phyloP scores from a whole-genome alignment of 2,797 vertebrate genomes.

The Tinamus major region DNA sequence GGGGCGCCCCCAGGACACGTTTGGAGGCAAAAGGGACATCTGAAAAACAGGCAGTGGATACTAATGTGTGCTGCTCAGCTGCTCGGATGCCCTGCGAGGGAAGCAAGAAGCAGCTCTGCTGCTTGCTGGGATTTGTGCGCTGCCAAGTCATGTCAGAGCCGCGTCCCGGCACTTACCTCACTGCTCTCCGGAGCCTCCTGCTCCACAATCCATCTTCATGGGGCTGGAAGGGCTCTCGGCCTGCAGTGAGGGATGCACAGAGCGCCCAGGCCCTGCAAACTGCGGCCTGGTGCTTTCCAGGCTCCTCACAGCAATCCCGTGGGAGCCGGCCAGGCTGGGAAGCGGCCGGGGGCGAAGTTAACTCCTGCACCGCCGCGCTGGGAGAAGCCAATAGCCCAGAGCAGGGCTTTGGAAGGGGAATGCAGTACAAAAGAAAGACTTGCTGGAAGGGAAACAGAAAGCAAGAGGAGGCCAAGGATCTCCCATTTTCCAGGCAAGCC shows the following conservation, averaged over 20 bases:
- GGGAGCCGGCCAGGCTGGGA: fast-evolving
- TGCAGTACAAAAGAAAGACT: not conserved
- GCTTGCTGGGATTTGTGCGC: not conserved
- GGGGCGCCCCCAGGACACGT: not conserved
- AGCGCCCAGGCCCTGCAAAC: not conserved
- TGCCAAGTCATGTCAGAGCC: not conserved
- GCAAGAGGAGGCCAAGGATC: not conserved
- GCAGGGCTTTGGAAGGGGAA: not conserved
- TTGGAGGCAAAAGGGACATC: not conserved
- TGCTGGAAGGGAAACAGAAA: not conserved
- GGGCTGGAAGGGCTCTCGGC: not conserved
- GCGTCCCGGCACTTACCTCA: not conserved
- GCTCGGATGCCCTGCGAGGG: not conserved
- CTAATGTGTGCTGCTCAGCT: not conserved
- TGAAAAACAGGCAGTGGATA: not conserved
- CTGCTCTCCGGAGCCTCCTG: not conserved
- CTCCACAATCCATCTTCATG: not conserved
- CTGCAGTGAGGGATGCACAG: not conserved
- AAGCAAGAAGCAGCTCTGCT: not conserved
- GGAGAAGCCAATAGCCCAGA: not conserved
- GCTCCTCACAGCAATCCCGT: not conserved
- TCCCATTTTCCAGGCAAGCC: not conserved
- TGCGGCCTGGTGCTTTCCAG: not conserved
- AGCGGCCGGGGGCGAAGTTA: not conserved
- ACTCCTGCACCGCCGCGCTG: not conserved